A percentile compares a stretch with the other conserved stretches of the same genome.
phyloP scores from a whole-genome alignment of 1,140 invertebrate genomes.

The Microplitis mediator region DNA sequence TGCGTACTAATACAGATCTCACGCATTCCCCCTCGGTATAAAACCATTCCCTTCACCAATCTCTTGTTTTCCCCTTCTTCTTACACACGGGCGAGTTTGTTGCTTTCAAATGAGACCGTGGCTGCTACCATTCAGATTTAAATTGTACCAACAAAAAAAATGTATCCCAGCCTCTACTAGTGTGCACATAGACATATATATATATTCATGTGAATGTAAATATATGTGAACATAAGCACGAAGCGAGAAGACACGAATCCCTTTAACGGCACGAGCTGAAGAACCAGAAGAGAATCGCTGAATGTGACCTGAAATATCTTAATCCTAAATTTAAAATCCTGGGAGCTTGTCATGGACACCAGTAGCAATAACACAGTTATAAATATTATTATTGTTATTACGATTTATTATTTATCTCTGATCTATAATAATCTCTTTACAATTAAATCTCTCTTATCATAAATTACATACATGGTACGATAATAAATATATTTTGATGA shows the following conservation, averaged over 20 bases:
- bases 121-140: slow-evolving; percentile 59
- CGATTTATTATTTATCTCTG: slow-evolving; percentile 55
- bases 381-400: slow-evolving; percentile 39
- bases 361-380: too few species aligned
- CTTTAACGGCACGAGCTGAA: slow-evolving; percentile 31
- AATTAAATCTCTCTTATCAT: slow-evolving; percentile 25
- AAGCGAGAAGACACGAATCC: slow-evolving; percentile 46
- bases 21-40: slow-evolving; percentile 56
- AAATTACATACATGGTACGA: neutral
- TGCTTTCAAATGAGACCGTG: slow-evolving; percentile 30
- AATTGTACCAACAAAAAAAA: slow-evolving; percentile 45
- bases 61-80: neutral
- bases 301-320: too few species aligned
- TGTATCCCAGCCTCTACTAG: neutral
- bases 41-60: neutral
- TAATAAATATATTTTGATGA: neutral
- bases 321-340: too few species aligned
- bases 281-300: neutral
- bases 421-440: slow-evolving; percentile 44
- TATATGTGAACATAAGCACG: slow-evolving; percentile 34
- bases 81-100: slow-evolving; percentile 43
- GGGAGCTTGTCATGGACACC: too few species aligned
- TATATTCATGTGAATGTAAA: neutral
- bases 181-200: slow-evolving; percentile 35
- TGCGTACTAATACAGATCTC: slow-evolving; percentile 62